These are phyloP conservation scores for Gorsachius magnificus DNA, from an alignment of 2,797 vertebrate species.

Conservation along the genomic window DNA sequence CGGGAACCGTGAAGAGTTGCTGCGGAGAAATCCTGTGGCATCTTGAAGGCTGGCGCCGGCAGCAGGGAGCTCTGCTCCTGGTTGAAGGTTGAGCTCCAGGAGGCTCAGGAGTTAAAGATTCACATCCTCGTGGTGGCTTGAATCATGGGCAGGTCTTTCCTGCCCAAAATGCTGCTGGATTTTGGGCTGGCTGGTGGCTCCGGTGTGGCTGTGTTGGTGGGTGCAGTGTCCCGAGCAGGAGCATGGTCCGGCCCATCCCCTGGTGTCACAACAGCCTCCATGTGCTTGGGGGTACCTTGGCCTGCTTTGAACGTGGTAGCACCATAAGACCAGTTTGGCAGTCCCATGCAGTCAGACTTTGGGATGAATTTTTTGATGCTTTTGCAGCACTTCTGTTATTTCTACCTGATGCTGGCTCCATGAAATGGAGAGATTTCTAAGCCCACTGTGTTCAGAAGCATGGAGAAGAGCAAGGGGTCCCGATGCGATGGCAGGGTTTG, in stretches of 20 bases:
- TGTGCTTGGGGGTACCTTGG: neutral
- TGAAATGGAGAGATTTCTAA: neutral
- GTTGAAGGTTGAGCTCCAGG: neutral
- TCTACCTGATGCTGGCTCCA: neutral
- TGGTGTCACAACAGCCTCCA: accelerated
- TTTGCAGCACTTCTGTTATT: neutral
- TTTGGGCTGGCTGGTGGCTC: neutral
- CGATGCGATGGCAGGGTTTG: neutral
- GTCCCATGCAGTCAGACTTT: accelerated
- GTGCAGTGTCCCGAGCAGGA: neutral
- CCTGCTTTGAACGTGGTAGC: neutral
- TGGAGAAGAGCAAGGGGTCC: neutral
- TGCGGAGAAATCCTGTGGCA: conserved; percentile 7
- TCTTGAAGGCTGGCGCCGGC: neutral
- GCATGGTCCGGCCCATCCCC: accelerated
- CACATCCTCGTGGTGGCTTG: accelerated
- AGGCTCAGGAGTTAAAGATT: neutral
- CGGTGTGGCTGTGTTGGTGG: accelerated
- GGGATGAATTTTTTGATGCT: neutral
- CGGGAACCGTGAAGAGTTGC: conserved; percentile 50
- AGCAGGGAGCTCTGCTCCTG: neutral
- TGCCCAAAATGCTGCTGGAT: neutral
- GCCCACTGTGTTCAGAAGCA: accelerated
- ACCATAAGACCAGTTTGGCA: neutral
- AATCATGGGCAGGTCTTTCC: neutral